Base-by-base conservation (phyloP, 1,140 invertebrate species). In the Platorchestia sp. region DNA sequence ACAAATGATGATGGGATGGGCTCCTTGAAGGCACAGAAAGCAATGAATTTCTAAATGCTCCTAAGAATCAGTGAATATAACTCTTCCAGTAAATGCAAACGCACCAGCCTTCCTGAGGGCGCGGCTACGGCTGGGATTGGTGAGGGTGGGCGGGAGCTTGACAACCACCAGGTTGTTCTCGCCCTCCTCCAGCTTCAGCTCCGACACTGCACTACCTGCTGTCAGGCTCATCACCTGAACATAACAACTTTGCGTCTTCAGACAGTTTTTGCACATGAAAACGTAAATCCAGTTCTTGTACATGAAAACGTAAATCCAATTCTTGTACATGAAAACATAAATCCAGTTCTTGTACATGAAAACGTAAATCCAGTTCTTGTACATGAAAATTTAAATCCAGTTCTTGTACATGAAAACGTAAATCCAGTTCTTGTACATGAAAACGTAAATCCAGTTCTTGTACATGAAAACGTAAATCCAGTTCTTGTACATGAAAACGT, bases 61-160 rank as follows among this genome's bases (percentile, higher is more conserved):
- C n/a, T n/a, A n/a, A n/a, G n/a, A n/a, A n/a, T n/a, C n/a, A n/a
- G n/a, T n/a, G n/a, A n/a, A n/a, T n/a, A n/a, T n/a, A n/a, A n/a
- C n/a, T n/a, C n/a, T n/a, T n/a, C n/a, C n/a, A n/a, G 41, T n/a
- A 86, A 86, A 14, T 86, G 6, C 27, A 16, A 86, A 45, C 6
- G 86, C 95, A 96, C 96, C 96, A 47, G 96, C 95, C 95, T 96
- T 96, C 95, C 96, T 95, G 22, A 96, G 90, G 5, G 96, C 96
- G 45, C 91, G 86, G 41, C 95, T 53, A 45, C 96, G 95, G 86
- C 96, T 96, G 40, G 96, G 96, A 86, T 96, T 96, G 40, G 96
- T 96, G 89, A 95, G 47, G 19, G 96, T 96, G 45, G 96, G 95
- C 5, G 96, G 96, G 27, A 96, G 95, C 90, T 96, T 96, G 1